phyloP scores from a whole-genome alignment of 2,113 vertebrate species.

The Neolamprologus tretocephalus region DNA sequence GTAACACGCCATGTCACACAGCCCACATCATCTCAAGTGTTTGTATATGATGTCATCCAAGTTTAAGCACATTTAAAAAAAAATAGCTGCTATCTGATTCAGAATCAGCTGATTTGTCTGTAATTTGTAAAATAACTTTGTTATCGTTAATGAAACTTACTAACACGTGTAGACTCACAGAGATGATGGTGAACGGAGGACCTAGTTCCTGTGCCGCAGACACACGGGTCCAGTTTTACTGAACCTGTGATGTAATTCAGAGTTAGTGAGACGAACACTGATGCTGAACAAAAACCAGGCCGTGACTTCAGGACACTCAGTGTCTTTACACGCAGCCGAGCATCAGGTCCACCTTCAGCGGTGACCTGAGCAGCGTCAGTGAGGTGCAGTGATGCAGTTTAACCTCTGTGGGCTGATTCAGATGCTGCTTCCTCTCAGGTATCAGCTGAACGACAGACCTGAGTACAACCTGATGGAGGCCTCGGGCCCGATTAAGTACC shows the following conservation, averaged over 20 bases:
- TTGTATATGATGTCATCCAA: neutral
- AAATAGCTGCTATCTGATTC: neutral
- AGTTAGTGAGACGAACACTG: fast-evolving
- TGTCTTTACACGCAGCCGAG: neutral
- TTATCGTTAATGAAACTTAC: neutral
- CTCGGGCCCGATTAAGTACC: fast-evolving
- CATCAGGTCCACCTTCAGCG: neutral
- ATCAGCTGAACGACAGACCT: fast-evolving
- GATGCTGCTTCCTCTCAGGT: neutral
- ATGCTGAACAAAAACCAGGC: neutral
- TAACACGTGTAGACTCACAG: fast-evolving
- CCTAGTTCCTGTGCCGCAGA: neutral
- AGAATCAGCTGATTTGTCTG: neutral
- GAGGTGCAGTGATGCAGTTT: neutral
- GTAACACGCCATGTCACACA: neutral
- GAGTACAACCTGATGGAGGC: neutral
- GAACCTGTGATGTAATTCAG: neutral
- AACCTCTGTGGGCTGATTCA: neutral
- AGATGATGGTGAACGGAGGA: neutral
- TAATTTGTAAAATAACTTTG: neutral
- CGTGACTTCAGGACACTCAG: neutral
- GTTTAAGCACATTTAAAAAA: fast-evolving
- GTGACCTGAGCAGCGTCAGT: neutral
- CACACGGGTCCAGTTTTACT: neutral
- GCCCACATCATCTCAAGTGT: fast-evolving